phyloP scores from a whole-genome alignment of 2,888 invertebrate genomes.

The Serripes groenlandicus region DNA sequence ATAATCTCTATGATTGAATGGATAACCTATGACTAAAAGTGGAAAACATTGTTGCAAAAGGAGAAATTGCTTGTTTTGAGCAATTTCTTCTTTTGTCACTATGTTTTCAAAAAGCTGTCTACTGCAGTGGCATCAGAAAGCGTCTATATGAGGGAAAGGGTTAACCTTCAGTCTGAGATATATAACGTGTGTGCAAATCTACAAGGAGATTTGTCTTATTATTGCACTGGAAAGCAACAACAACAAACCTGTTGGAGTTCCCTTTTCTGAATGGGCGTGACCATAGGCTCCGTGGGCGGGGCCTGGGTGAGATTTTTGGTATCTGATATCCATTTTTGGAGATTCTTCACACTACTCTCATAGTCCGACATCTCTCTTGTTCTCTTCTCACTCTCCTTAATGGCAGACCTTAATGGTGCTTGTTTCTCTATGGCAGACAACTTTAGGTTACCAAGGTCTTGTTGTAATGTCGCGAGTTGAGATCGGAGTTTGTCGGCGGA shows the following conservation, averaged over 20 bases:
- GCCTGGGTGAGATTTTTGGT: slow-evolving; percentile 75
- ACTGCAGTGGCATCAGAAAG: too few relatives aligned
- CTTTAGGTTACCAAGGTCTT: slow-evolving; percentile 79
- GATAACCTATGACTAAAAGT: too few relatives aligned
- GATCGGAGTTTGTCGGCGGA: slow-evolving; percentile 76
- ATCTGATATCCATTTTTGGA: slow-evolving; percentile 82
- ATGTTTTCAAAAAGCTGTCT: too few relatives aligned
- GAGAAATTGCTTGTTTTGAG: background rate
- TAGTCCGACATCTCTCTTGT: slow-evolving; percentile 80
- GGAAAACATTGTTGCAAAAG: background rate
- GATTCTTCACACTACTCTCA: slow-evolving; percentile 75
- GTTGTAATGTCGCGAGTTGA: slow-evolving; percentile 78
- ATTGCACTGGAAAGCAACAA: background rate
- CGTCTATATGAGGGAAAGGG: too few relatives aligned
- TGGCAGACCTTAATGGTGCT: slow-evolving; percentile 71
- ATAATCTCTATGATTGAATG: too few relatives aligned
- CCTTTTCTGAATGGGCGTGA: slow-evolving; percentile 69
- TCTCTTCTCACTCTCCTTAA: slow-evolving; percentile 80
- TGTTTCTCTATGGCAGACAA: slow-evolving; percentile 78
- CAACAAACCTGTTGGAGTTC: slow-evolving; percentile 74
- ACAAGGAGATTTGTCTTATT: too few relatives aligned
- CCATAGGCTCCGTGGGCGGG: slow-evolving; percentile 50
- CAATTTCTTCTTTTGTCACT: background rate
- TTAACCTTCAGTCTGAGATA: too few relatives aligned
- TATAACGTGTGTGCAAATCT: too few relatives aligned